These are phyloP conservation scores for Nephrotoma guestfalica DNA, from an alignment of 2,888 invertebrate species.

Conservation along the genomic window DNA sequence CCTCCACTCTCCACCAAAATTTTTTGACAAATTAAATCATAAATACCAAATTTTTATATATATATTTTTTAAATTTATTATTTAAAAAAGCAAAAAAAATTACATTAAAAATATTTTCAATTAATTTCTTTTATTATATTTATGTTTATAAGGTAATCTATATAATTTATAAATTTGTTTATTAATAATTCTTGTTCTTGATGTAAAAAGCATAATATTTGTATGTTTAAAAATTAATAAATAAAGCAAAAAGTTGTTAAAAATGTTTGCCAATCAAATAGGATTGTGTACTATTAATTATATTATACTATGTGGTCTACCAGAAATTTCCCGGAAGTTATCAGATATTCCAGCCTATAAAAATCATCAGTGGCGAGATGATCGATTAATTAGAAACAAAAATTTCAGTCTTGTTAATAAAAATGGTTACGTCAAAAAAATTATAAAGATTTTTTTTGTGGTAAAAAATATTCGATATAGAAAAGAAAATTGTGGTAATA, in stretches of 20 bases:
- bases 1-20: too few species aligned
- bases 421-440: background rate
- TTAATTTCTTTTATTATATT: background rate
- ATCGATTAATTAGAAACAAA: background rate
- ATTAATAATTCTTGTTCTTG: background rate
- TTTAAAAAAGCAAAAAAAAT: background rate
- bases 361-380: background rate
- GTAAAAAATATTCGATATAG: background rate
- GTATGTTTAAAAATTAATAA: background rate
- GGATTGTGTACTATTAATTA: background rate
- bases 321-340: background rate
- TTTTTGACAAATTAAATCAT: too few species aligned
- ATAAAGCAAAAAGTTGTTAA: background rate
- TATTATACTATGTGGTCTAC: background rate
- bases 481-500: background rate
- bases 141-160: background rate
- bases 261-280: background rate
- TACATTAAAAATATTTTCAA: background rate
- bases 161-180: background rate
- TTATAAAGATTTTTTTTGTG: background rate
- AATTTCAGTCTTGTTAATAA: slow-evolving; percentile 2
- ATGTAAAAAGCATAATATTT: background rate
- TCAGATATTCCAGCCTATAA: background rate
- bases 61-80: background rate
- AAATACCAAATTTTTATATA: background rate